Conservation (phyloP, 2,797 vertebrate genomes). For the Leptoclinus maculatus region DNA sequence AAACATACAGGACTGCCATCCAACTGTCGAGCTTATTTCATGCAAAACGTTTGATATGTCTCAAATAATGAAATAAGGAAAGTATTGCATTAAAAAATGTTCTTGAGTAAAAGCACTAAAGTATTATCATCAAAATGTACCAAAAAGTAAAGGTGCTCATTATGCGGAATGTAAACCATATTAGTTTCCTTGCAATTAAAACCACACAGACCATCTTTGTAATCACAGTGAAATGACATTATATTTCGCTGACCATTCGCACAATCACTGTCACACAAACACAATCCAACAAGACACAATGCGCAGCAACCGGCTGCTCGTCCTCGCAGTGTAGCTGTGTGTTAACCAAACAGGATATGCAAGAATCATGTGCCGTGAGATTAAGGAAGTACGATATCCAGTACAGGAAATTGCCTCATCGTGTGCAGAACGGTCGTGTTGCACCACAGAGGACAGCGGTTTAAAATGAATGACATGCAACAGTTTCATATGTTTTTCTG, state of each 20-base stretch:
- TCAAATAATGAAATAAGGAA: neutral
- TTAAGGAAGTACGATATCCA: constrained; percentile 55
- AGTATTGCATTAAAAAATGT: neutral
- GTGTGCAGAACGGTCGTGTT: neutral
- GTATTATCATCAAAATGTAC: neutral
- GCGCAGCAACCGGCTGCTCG: neutral
- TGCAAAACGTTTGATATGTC: neutral
- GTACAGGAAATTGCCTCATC: constrained; percentile 66
- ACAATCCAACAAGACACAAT: neutral
- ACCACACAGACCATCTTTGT: neutral
- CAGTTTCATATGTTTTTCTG: neutral
- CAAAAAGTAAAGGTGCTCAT: neutral
- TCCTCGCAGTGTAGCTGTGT: neutral
- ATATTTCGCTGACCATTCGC: neutral
- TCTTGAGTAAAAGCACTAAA: neutral
- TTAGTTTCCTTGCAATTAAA: neutral
- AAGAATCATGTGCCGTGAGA: constrained; percentile 15
- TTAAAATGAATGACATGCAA: neutral
- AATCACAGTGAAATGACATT: neutral
- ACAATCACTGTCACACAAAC: neutral
- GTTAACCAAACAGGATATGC: constrained; percentile 45
- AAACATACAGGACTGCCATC: neutral
- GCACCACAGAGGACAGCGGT: neutral
- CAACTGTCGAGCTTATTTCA: neutral
- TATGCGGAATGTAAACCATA: neutral